Conservation (phyloP, 2,797 vertebrate species). For the Gorsachius magnificus region DNA sequence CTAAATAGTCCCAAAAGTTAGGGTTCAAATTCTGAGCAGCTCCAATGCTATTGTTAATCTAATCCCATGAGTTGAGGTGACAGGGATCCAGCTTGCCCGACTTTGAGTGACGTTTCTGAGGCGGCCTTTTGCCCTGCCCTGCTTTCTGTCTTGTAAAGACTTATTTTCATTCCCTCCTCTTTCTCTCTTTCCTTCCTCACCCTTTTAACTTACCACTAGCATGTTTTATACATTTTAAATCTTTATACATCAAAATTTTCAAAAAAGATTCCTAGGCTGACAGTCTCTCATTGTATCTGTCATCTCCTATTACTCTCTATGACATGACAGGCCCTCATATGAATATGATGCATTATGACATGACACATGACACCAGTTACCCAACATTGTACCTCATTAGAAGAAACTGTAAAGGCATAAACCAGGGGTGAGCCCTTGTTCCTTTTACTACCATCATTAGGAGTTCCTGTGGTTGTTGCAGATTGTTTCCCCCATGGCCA, state of each 20-base stretch:
- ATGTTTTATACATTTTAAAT: neutral
- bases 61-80: neutral
- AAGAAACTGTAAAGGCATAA: conserved; percentile 31
- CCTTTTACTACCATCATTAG: conserved; percentile 33
- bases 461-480: neutral
- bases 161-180: neutral
- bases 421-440: neutral
- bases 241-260: neutral
- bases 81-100: neutral
- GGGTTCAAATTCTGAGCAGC: neutral
- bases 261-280: neutral
- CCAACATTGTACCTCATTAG: conserved; percentile 65
- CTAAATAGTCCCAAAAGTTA: neutral
- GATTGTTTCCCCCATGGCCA: neutral
- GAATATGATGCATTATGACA: conserved; percentile 60
- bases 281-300: conserved; percentile 51
- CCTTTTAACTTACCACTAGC: neutral
- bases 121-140: neutral
- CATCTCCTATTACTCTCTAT: conserved; percentile 52
- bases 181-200: neutral
- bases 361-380: conserved; percentile 69
- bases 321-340: conserved; percentile 50
- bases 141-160: neutral
- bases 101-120: neutral
- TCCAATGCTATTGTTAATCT: neutral